Conservation (phyloP, 30 jellyfish, hydroid and myxozoan genomes). For the Phacellophora camtschatica region DNA sequence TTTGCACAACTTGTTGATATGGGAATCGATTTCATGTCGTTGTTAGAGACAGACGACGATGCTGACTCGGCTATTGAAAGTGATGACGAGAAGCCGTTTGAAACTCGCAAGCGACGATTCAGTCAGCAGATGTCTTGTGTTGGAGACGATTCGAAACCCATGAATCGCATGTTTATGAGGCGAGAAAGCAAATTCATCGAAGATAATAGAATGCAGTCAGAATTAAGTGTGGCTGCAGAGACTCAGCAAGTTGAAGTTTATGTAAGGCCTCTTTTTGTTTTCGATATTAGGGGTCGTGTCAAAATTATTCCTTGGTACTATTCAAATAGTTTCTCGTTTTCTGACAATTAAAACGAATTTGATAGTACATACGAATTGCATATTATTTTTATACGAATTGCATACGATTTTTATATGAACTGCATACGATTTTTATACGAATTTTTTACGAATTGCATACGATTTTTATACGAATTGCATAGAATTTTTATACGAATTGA, state of each 20-base stretch:
- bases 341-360: too few relatives aligned
- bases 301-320: too few relatives aligned
- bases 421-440: too few relatives aligned
- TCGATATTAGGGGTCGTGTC: too few relatives aligned
- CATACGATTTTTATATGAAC: too few relatives aligned
- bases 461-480: too few relatives aligned
- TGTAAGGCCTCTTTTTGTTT: conserved; percentile 15
- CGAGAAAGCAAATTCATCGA: conserved; percentile 43
- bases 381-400: too few relatives aligned
- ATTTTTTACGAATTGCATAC: too few relatives aligned
- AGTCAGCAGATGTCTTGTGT: conserved; percentile 73
- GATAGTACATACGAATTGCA: too few relatives aligned
- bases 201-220: conserved; percentile 62
- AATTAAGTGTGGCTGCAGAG: conserved; percentile 52
- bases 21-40: conserved; percentile 86
- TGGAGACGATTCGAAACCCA: conserved; percentile 36
- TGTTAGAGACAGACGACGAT: conserved; percentile 67
- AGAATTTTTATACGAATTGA: too few relatives aligned
- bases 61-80: conserved; percentile 58
- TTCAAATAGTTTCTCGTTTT: too few relatives aligned
- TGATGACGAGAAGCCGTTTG: conserved; percentile 56
- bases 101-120: conserved; percentile 73
- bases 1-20: conserved; percentile 70
- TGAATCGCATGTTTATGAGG: conserved; percentile 12
- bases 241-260: conserved; percentile 53